Evolutionary conservation across 2,888 invertebrate species (phyloP).

Genomic region (Patella depressa): DNA sequence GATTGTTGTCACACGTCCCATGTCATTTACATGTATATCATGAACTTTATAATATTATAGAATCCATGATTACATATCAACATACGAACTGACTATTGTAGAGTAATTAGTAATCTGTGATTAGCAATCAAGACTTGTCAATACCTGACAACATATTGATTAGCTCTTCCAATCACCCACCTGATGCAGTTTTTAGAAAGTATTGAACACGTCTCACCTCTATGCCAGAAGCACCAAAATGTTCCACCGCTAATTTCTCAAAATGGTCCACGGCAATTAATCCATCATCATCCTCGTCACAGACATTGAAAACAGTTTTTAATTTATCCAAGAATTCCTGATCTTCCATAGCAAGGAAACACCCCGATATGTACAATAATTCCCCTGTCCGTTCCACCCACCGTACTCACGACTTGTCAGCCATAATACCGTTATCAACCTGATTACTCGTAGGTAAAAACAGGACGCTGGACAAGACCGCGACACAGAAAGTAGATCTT

Average conservation of each 20-base stretch:
- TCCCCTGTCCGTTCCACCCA: conserved; percentile 1
- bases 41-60: too few relatives aligned
- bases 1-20: too few relatives aligned
- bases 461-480: background rate
- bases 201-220: conserved; percentile 39
- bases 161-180: too few relatives aligned
- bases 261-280: conserved; percentile 65
- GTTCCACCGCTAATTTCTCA: conserved; percentile 61
- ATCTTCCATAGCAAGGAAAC: conserved; percentile 43
- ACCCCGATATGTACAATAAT: conserved; percentile 5
- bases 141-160: too few relatives aligned
- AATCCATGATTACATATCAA: too few relatives aligned
- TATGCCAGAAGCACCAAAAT: conserved; percentile 64
- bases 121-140: too few relatives aligned
- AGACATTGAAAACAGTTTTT: conserved; percentile 64
- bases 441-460: background rate
- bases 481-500: background rate
- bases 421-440: conserved; percentile 9
- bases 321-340: conserved; percentile 53
- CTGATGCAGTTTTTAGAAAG: too few relatives aligned
- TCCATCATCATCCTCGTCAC: conserved; percentile 65
- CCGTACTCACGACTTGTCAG: background rate
- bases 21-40: too few relatives aligned
- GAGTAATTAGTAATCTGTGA: too few relatives aligned
- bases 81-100: too few relatives aligned